Conservation (phyloP, 2,113 vertebrate genomes). For the Xenopus borealis region DNA sequence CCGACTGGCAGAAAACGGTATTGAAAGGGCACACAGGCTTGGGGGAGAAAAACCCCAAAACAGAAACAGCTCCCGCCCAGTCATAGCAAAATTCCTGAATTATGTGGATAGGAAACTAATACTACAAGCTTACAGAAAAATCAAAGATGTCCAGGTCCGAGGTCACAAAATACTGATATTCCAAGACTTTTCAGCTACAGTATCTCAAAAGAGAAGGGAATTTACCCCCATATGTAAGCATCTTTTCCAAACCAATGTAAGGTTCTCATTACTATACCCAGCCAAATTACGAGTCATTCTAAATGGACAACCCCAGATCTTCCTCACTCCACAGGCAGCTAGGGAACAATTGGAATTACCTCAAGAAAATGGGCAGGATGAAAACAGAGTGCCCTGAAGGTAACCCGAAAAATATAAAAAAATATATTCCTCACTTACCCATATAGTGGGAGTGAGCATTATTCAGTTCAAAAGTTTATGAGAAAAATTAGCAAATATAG, state of each 20-base stretch:
- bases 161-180: background rate
- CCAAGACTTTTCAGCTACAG: background rate
- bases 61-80: no score
- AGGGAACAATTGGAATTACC: background rate
- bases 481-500: background rate
- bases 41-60: no score
- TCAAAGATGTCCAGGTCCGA: background rate
- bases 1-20: no score
- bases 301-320: background rate
- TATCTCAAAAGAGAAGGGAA: background rate
- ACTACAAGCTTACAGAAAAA: background rate
- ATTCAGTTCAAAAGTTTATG: no score
- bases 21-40: no score
- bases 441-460: background rate
- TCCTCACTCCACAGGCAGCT: background rate
- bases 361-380: background rate
- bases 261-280: background rate
- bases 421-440: background rate
- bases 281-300: background rate
- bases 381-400: background rate
- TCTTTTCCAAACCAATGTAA: background rate
- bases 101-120: background rate
- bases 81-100: background rate
- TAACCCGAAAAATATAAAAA: background rate
- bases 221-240: background rate